These are phyloP conservation scores for Bufotes viridis DNA, from an alignment of 2,797 vertebrate species.

Conservation along the genomic window DNA sequence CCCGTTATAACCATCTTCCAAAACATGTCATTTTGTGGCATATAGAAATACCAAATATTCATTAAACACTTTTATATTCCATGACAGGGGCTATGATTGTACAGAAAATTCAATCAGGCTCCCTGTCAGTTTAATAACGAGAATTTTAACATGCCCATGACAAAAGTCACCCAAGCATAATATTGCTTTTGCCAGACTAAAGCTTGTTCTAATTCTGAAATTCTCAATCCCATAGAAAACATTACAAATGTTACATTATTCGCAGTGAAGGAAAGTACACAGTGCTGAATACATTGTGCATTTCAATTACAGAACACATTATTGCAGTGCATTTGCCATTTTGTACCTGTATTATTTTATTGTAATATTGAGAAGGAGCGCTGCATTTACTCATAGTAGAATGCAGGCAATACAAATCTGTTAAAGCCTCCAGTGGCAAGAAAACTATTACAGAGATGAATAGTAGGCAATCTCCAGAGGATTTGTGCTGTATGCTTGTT, in stretches of 20 bases:
- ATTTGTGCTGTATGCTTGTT: slow-evolving; percentile 71
- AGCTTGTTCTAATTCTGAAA: slow-evolving; percentile 65
- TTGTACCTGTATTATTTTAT: slow-evolving; percentile 54
- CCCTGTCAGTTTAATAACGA: slow-evolving; percentile 67
- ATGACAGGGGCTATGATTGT: slow-evolving; percentile 67
- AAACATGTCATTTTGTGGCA: slow-evolving; percentile 62
- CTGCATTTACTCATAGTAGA: slow-evolving; percentile 74
- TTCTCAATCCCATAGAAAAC: slow-evolving; percentile 66
- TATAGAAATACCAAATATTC: slow-evolving; percentile 69
- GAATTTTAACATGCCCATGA: slow-evolving; percentile 71
- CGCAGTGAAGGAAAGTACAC: slow-evolving; percentile 51
- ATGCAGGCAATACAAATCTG: slow-evolving; percentile 75
- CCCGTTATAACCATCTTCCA: slow-evolving; percentile 60
- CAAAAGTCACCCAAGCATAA: slow-evolving; percentile 69
- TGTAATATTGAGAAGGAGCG: slow-evolving; percentile 74
- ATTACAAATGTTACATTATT: slow-evolving; percentile 62
- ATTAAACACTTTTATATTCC: slow-evolving; percentile 69
- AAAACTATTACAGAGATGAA: slow-evolving; percentile 80
- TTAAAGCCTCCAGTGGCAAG: slow-evolving; percentile 75
- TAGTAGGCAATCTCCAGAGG: slow-evolving; percentile 74
- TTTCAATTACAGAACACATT: slow-evolving; percentile 69
- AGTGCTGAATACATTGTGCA: slow-evolving; percentile 27
- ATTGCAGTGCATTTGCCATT: slow-evolving; percentile 62
- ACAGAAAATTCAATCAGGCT: slow-evolving; percentile 71
- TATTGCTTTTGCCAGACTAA: slow-evolving; percentile 69